Conservation (phyloP, 2,797 vertebrate species). For the Gymnodraco acuticeps region DNA sequence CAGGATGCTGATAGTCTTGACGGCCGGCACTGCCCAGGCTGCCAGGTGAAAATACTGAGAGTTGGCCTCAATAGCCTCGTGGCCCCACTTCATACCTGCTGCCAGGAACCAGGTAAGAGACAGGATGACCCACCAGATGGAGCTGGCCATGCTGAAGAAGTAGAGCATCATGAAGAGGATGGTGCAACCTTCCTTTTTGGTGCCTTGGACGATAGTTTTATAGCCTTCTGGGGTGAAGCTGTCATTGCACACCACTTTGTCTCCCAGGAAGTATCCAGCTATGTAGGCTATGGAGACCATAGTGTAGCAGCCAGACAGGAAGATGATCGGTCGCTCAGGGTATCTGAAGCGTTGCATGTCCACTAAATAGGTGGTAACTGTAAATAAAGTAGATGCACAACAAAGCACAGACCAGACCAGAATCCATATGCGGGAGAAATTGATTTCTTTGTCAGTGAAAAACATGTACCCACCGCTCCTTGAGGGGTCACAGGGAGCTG, state of each 20-base stretch:
- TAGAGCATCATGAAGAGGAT: conserved; percentile 99
- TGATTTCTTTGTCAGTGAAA: conserved; percentile 94
- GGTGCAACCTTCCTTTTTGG: conserved; percentile 97
- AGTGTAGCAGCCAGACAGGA: conserved; percentile 96
- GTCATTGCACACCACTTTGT: conserved; percentile 94
- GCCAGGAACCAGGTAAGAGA: conserved; percentile 99
- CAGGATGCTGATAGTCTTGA: conserved; percentile 97
- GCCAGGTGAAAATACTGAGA: conserved; percentile 98
- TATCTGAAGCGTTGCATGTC: conserved; percentile 99
- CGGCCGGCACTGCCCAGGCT: conserved; percentile 94
- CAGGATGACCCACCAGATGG: conserved; percentile 98
- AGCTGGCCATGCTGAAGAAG: conserved; percentile 98
- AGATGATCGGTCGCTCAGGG: conserved; percentile 96
- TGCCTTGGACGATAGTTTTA: conserved; percentile 96
- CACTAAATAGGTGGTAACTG: conserved; percentile 95
- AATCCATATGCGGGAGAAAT: conserved; percentile 95
- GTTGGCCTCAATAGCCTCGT: conserved; percentile 97
- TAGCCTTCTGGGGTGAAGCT: conserved; percentile 90
- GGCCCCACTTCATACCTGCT: conserved; percentile 98
- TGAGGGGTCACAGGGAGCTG: conserved; percentile 92
- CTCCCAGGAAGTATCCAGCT: conserved; percentile 92
- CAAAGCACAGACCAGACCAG: conserved; percentile 95
- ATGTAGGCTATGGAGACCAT: conserved; percentile 98
- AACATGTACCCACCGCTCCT: conserved; percentile 92
- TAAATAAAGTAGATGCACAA: conserved; percentile 96